Base-by-base conservation (phyloP, 2,797 vertebrate species). In the Sebastes hubbsi region DNA sequence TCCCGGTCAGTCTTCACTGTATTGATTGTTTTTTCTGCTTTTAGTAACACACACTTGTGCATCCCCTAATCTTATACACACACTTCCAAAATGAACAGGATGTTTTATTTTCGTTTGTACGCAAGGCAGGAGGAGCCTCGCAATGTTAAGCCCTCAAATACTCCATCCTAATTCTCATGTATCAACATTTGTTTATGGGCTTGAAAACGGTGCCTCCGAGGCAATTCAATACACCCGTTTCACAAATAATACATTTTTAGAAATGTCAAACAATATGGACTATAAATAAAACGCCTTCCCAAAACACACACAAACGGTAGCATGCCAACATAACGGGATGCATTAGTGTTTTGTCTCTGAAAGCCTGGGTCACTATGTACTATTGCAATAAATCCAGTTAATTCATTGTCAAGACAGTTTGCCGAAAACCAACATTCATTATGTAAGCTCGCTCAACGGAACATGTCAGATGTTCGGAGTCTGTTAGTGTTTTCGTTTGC, bases 361-460 rank as follows among this genome's bases (percentile, higher is more conserved):
- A 79, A 87, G 88, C 83, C 67, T 76, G 84, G 91, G 87, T 92
- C 88, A 90, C 81, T 72, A 76, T 86, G 82, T 87, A 72, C 81
- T 77, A 58, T 75, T 83, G 84, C 84, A 90, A 90, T 91, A 90
- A 91, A 92, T 91, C 87, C 89, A 87, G 80, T 80, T 89, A 89
- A 93, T 90, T 91, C 82, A 91, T 91, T 88, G 85, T 92, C 80
- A 88, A 78, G 88, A 90, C 88, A 90, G 85, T 88, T 91, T 91
- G 77, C 88, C 84, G 90, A 89, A 92, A 92, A 90, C 86, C 78
- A 87, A 82, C 90, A 92, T 92, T 93, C 83, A 90, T 93, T 89
- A 93, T 88, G 87, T 88, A 90, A 91, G 80, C 78, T 77, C 69
- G 82, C 87, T 85, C 90, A 90, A 85, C 54, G 74, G 82, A 92